Evolutionary conservation across 2,797 vertebrate species (phyloP).

Genomic region (Crypturellus tataupa): DNA sequence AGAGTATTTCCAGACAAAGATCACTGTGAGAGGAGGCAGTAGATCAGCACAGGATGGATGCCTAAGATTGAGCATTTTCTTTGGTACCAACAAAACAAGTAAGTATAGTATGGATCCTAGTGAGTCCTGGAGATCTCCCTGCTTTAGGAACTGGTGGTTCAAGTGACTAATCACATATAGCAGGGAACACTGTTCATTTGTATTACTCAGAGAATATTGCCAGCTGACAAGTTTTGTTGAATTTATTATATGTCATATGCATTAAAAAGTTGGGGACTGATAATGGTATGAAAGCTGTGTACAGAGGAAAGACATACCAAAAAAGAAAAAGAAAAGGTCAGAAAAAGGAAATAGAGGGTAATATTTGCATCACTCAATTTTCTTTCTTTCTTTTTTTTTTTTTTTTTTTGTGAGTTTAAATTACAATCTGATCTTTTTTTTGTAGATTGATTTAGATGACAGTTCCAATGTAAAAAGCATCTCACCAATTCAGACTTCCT

Average conservation of each 20-base stretch:
- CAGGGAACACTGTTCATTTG: neutral
- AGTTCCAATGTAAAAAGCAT: neutral
- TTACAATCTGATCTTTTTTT: neutral
- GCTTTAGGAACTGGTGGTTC: neutral
- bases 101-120: neutral
- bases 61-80: neutral
- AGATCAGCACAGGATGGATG: neutral
- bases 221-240: neutral
- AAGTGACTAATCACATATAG: neutral
- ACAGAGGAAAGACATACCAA: neutral
- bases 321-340: neutral
- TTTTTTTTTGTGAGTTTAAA: neutral
- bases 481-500: conserved; percentile 5
- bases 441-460: conserved; percentile 33
- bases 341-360: neutral
- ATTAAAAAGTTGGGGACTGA: neutral
- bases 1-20: neutral
- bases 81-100: neutral
- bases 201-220: neutral
- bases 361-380: neutral
- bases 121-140: neutral
- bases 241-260: neutral
- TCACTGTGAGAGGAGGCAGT: neutral
- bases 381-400: neutral
- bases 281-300: neutral